Conservation (phyloP, 2,888 invertebrate species). For the Hypena proboscidalis region DNA sequence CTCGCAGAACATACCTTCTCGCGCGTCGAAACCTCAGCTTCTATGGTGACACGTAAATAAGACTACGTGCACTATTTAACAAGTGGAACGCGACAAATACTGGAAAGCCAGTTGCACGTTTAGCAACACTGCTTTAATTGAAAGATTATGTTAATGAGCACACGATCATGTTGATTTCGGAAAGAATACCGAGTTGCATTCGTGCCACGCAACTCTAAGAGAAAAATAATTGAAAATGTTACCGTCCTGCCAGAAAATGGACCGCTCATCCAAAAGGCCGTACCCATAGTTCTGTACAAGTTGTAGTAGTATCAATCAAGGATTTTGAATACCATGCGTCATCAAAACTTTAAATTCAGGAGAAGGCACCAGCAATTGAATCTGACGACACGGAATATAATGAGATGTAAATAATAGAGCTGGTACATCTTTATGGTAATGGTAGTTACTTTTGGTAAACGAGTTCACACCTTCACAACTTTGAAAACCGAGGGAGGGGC, state of each 20-base stretch:
- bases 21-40: slow-evolving; percentile 44
- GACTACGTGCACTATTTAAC: slow-evolving; percentile 68
- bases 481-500: slow-evolving; percentile 34
- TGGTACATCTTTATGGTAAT: slow-evolving; percentile 14
- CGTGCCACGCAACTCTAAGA: background rate
- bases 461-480: slow-evolving; percentile 52
- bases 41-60: slow-evolving; percentile 71
- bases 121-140: slow-evolving; percentile 41
- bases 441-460: slow-evolving; percentile 42
- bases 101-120: slow-evolving; percentile 52
- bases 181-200: slow-evolving; percentile 4
- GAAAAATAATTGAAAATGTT: background rate
- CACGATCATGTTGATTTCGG: slow-evolving; percentile 24
- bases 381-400: slow-evolving; percentile 24
- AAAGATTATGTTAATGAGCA: slow-evolving; percentile 36
- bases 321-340: slow-evolving; percentile 14
- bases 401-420: slow-evolving; percentile 13
- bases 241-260: background rate
- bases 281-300: background rate
- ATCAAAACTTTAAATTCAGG: slow-evolving; percentile 40
- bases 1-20: slow-evolving; percentile 43
- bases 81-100: slow-evolving; percentile 67
- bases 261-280: background rate
- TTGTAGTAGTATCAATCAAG: background rate
- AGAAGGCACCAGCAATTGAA: slow-evolving; percentile 14